Evolutionary conservation across 2,888 invertebrate genomes (phyloP).

Genomic region (Cataglyphis cursor): DNA sequence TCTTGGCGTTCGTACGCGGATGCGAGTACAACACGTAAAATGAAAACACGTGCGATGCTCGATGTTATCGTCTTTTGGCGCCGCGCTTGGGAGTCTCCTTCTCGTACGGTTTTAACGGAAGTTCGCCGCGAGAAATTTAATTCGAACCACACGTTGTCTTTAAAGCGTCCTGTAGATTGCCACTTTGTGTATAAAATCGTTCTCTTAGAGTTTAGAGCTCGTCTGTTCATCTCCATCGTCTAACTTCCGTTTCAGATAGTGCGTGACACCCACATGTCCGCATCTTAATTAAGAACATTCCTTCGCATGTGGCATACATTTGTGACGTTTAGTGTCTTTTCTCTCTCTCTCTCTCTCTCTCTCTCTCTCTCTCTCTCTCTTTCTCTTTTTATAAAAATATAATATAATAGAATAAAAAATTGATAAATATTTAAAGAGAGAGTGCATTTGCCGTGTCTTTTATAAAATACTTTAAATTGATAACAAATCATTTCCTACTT

Average conservation of each 20-base stretch:
- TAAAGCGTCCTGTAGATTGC: slow-evolving; percentile 67
- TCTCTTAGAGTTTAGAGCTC: slow-evolving; percentile 48
- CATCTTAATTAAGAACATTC: slow-evolving; percentile 66
- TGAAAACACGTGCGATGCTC: slow-evolving; percentile 80
- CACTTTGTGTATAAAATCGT: slow-evolving; percentile 62
- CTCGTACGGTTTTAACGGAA: slow-evolving; percentile 77
- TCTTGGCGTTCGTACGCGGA: slow-evolving; percentile 55
- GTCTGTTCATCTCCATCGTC: slow-evolving; percentile 48
- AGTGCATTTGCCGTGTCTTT: not conserved
- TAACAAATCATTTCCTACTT: not conserved
- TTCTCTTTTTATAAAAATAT: not conserved
- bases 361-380: not conserved
- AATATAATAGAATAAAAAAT: not conserved
- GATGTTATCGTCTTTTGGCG: slow-evolving; percentile 80
- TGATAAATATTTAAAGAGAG: slow-evolving; percentile 16
- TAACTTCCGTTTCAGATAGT: slow-evolving; percentile 56
- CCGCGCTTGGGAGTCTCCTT: slow-evolving; percentile 71
- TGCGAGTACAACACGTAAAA: slow-evolving; percentile 76
- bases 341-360: not conserved
- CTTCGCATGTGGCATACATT: not conserved
- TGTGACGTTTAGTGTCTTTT: not conserved
- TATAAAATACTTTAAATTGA: not conserved
- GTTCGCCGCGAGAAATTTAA: slow-evolving; percentile 79
- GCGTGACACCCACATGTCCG: slow-evolving; percentile 51
- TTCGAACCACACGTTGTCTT: slow-evolving; percentile 77